Percentiles rank a stretch among this genome's conserved stretches.
Evolutionary conservation across 2,888 invertebrate species (phyloP).

Genomic region (Stenotaenia linearis): DNA sequence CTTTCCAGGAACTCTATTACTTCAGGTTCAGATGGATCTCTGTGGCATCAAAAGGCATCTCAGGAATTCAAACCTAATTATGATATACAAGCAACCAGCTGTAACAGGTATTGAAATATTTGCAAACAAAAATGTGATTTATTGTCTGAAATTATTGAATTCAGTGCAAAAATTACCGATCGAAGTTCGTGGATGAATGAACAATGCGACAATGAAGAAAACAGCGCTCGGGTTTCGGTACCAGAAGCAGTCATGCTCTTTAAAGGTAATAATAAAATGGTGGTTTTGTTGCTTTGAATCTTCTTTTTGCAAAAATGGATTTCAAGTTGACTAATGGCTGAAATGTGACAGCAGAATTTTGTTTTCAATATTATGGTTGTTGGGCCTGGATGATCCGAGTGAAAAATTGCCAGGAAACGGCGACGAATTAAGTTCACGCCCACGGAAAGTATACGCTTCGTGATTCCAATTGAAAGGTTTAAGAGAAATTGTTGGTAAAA

Average conservation of each 20-base stretch:
- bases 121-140: not conserved
- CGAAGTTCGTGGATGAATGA: constrained; percentile 16
- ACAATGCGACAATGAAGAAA: constrained; percentile 5
- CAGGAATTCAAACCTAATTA: not conserved
- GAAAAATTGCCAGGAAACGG: no score
- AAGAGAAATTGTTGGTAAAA: no score
- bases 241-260: constrained; percentile 30
- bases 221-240: not conserved
- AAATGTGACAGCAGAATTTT: no score
- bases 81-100: not conserved
- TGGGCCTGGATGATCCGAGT: no score
- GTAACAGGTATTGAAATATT: not conserved
- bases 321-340: no score
- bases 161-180: constrained; percentile 18
- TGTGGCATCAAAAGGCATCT: constrained; percentile 2
- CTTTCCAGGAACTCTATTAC: not conserved
- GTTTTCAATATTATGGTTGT: no score
- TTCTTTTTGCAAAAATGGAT: no score
- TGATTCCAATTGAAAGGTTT: no score
- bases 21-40: not conserved
- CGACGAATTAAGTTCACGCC: no score
- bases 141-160: not conserved
- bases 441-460: no score
- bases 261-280: constrained; percentile 24
- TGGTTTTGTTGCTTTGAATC: no score